phyloP scores from a whole-genome alignment of 1,140 invertebrate species.

The Drosophila funebris region DNA sequence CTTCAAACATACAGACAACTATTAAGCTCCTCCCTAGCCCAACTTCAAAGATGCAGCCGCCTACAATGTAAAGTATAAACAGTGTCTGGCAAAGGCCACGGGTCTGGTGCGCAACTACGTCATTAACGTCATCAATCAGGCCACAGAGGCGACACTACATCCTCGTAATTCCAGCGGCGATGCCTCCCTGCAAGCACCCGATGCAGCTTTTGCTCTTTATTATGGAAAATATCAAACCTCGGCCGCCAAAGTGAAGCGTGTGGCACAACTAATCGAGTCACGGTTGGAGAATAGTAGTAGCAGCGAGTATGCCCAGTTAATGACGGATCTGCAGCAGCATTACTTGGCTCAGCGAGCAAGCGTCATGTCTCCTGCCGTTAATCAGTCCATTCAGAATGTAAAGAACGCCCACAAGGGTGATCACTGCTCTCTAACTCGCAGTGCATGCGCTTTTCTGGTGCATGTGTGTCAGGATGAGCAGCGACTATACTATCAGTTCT shows the following conservation, averaged over 20 bases:
- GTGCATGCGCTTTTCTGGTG: conserved; percentile 94
- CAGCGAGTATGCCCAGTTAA: conserved; percentile 90
- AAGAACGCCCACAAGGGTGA: conserved; percentile 90
- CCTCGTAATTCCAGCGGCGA: conserved; percentile 74
- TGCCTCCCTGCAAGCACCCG: conserved; percentile 82
- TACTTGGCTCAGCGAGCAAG: conserved; percentile 91
- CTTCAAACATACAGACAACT: not conserved
- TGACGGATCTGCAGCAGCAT: conserved; percentile 93
- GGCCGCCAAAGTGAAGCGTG: conserved; percentile 91
- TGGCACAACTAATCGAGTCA: conserved; percentile 92
- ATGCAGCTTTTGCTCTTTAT: conserved; percentile 94
- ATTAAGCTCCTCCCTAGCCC: conserved; percentile 81
- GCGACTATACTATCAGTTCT: conserved; percentile 95
- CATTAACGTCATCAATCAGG: conserved; percentile 88
- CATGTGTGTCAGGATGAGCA: conserved; percentile 97
- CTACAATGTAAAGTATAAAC: conserved; percentile 90
- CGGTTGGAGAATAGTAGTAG: conserved; percentile 87
- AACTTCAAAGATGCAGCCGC: conserved; percentile 89
- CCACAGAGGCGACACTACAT: conserved; percentile 89
- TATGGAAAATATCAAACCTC: conserved; percentile 97
- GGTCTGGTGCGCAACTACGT: conserved; percentile 91
- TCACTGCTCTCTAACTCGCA: conserved; percentile 94
- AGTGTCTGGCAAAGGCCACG: conserved; percentile 92
- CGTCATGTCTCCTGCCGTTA: conserved; percentile 87
- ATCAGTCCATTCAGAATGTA: conserved; percentile 90